A percentile compares a stretch with the other conserved stretches of the same genome.
These are phyloP conservation scores for Argentina silus DNA, from an alignment of 2,797 vertebrate species.

Conservation along the genomic window DNA sequence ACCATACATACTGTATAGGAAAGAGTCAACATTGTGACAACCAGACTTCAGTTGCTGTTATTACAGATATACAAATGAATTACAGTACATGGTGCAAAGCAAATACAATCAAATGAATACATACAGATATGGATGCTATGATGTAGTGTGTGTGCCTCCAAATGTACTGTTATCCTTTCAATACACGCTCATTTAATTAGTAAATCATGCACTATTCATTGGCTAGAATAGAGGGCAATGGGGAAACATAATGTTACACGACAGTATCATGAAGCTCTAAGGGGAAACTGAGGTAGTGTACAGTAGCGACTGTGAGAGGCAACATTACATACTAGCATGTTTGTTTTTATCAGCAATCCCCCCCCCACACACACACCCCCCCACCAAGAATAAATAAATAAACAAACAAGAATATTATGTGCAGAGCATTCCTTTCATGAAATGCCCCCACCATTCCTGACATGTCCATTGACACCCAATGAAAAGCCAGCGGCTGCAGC, in stretches of 20 bases:
- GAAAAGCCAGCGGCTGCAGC: conserved; percentile 52
- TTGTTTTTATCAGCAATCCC: conserved; percentile 62
- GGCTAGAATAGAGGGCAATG: background rate
- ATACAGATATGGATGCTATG: background rate
- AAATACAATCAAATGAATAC: too few relatives aligned
- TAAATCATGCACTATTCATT: background rate
- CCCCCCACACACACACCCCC: too few relatives aligned
- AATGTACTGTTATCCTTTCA: too few relatives aligned
- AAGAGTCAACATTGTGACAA: too few relatives aligned
- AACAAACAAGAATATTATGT: conserved; percentile 68
- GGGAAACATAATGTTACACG: background rate
- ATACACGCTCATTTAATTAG: background rate
- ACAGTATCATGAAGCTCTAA: conserved; percentile 1
- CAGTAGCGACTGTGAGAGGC: conserved; percentile 16
- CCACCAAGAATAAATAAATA: conserved; percentile 64
- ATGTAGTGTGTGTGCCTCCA: too few relatives aligned
- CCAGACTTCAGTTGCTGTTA: too few relatives aligned
- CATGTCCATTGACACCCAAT: conserved; percentile 67
- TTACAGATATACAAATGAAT: too few relatives aligned
- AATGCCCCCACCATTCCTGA: conserved; percentile 48
- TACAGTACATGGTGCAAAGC: too few relatives aligned
- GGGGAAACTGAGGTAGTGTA: conserved; percentile 19
- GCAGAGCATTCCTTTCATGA: conserved; percentile 55
- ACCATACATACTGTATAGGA: too few relatives aligned
- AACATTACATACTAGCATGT: conserved; percentile 47